A percentile compares a stretch with the other conserved stretches of the same genome.
Conservation (phyloP, 1,140 invertebrate genomes). For the Caligus rogercresseyi region DNA sequence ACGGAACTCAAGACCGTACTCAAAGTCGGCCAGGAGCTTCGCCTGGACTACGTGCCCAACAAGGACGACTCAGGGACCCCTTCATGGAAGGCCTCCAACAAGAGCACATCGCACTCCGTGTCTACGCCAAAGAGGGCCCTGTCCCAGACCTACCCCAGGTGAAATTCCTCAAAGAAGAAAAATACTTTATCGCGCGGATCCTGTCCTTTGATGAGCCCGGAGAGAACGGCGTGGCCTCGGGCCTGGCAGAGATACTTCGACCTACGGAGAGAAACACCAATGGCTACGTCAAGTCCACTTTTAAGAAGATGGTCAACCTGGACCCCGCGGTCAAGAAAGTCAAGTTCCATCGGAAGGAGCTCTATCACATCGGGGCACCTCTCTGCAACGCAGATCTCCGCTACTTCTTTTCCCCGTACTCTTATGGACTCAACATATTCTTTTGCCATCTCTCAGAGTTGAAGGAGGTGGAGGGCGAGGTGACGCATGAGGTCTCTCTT, state of each 20-base stretch:
- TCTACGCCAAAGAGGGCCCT: not conserved
- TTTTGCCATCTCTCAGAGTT: not conserved
- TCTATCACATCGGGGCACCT: slow-evolving; percentile 9
- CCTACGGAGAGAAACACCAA: not conserved
- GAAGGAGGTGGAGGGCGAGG: not conserved
- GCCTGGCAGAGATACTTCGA: slow-evolving; percentile 4
- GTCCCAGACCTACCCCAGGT: not conserved
- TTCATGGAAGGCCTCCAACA: not conserved
- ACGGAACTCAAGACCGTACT: not conserved
- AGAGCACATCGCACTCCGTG: not conserved
- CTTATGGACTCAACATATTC: slow-evolving; percentile 17
- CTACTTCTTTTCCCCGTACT: slow-evolving; percentile 10
- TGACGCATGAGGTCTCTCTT: slow-evolving; percentile 8
- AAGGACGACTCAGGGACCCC: not conserved
- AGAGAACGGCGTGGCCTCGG: slow-evolving; percentile 1
- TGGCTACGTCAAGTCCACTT: slow-evolving; percentile 4
- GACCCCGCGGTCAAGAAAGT: not conserved
- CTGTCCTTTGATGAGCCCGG: not conserved
- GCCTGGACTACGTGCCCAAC: not conserved
- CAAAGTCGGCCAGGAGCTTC: not conserved
- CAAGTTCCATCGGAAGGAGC: not conserved
- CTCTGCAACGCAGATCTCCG: slow-evolving; percentile 1
- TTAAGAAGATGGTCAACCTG: slow-evolving; percentile 1
- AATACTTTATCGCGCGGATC: slow-evolving; percentile 1
- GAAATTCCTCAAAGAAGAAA: not conserved